These are phyloP conservation scores for Elaphurus davidianus DNA, from an alignment of 2,113 vertebrate genomes.

Conservation along the genomic window DNA sequence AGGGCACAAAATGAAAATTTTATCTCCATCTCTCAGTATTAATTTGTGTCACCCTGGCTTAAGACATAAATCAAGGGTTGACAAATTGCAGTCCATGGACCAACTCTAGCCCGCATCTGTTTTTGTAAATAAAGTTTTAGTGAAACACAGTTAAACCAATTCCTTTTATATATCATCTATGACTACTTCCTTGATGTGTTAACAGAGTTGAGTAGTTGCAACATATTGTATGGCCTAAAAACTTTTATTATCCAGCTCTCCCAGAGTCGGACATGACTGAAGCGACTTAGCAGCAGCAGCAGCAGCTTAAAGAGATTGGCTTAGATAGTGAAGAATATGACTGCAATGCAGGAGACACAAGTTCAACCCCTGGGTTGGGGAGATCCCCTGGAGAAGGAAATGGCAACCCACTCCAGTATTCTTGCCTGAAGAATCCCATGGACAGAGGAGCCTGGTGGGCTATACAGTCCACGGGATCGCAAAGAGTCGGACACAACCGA, in stretches of 20 bases:
- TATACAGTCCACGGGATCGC: accelerated
- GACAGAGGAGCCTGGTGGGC: background rate
- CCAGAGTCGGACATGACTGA: too few species aligned
- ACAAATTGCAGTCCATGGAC: background rate
- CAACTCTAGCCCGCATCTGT: background rate
- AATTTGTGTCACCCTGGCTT: background rate
- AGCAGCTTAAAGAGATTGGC: background rate
- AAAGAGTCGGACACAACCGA: background rate
- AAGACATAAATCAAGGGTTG: background rate
- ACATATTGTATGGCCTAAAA: background rate
- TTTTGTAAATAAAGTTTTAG: background rate
- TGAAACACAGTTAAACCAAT: background rate
- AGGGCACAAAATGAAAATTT: background rate
- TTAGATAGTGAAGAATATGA: background rate
- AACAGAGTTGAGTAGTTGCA: background rate
- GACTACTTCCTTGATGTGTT: background rate
- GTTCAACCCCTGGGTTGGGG: background rate
- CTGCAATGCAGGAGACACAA: background rate
- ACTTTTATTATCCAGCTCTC: background rate
- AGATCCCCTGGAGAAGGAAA: background rate
- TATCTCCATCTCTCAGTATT: background rate
- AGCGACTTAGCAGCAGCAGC: too few species aligned
- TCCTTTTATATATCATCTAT: background rate
- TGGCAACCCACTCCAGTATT: background rate
- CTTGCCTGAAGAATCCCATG: background rate